phyloP scores from a whole-genome alignment of 1,140 invertebrate species.

The Alviniconcha marisindica region DNA sequence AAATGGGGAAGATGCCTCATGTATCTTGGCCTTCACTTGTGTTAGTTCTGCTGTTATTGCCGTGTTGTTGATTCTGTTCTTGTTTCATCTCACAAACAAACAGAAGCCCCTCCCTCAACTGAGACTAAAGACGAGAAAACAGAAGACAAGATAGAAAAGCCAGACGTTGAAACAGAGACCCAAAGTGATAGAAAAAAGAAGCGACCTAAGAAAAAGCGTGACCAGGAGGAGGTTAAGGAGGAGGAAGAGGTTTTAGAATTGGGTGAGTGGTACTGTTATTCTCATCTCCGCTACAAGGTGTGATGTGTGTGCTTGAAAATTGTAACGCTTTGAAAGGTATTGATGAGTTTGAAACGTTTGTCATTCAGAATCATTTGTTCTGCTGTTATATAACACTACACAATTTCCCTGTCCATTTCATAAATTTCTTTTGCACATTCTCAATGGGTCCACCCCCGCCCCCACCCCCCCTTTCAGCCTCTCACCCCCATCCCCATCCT shows the following conservation, averaged over 20 bases:
- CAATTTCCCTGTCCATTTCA: too few species aligned
- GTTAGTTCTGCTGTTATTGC: not conserved
- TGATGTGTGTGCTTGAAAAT: too few species aligned
- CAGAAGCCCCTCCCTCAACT: conserved; percentile 29
- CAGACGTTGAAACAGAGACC: not conserved
- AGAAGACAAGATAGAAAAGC: conserved; percentile 26
- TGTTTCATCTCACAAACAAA: not conserved
- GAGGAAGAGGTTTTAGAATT: conserved; percentile 46
- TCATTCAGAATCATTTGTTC: too few species aligned
- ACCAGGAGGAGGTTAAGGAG: conserved; percentile 32
- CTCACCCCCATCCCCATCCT: too few species aligned
- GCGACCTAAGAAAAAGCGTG: conserved; percentile 30
- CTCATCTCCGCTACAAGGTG: too few species aligned
- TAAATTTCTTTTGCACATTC: too few species aligned
- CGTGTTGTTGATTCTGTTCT: not conserved
- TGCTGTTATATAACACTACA: too few species aligned
- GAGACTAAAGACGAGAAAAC: conserved; percentile 11
- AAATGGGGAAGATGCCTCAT: too few species aligned
- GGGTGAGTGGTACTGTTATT: conserved; percentile 28
- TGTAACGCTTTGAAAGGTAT: too few species aligned
- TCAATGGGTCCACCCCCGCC: too few species aligned
- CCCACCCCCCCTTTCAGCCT: too few species aligned
- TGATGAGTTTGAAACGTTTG: too few species aligned
- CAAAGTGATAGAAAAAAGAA: conserved; percentile 27
- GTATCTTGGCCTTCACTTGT: not conserved